A percentile compares a stretch with the other conserved stretches of the same genome.
phyloP scores from a whole-genome alignment of 2,113 vertebrate genomes.

The Saguinus midas region DNA sequence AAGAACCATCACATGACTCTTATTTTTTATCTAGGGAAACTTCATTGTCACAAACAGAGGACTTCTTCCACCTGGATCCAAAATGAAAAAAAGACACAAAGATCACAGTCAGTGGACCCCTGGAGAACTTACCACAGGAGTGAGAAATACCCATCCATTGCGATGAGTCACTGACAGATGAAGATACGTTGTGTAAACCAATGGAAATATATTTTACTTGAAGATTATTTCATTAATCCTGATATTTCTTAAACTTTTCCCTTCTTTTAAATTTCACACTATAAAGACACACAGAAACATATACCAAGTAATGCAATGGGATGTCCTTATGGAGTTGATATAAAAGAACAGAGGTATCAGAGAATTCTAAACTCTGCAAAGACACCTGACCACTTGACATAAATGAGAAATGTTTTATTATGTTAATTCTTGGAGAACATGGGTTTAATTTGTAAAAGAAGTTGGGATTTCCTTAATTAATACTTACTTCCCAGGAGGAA shows the following conservation, averaged over 20 bases:
- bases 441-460: background rate
- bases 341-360: background rate
- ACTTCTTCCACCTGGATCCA: background rate
- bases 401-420: background rate
- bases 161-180: background rate
- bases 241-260: background rate
- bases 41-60: background rate
- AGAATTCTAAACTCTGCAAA: background rate
- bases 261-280: background rate
- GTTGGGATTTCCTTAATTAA: background rate
- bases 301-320: background rate
- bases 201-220: background rate
- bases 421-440: background rate
- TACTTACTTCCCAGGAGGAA: background rate
- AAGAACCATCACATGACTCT: background rate
- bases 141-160: background rate
- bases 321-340: background rate
- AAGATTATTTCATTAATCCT: background rate
- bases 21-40: background rate
- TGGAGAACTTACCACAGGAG: background rate
- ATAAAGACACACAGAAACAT: background rate
- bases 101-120: background rate
- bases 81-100: background rate
- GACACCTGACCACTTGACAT: background rate
- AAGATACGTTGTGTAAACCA: background rate